Conservation (phyloP, 2,888 invertebrate genomes). For the Fragum fragum region DNA sequence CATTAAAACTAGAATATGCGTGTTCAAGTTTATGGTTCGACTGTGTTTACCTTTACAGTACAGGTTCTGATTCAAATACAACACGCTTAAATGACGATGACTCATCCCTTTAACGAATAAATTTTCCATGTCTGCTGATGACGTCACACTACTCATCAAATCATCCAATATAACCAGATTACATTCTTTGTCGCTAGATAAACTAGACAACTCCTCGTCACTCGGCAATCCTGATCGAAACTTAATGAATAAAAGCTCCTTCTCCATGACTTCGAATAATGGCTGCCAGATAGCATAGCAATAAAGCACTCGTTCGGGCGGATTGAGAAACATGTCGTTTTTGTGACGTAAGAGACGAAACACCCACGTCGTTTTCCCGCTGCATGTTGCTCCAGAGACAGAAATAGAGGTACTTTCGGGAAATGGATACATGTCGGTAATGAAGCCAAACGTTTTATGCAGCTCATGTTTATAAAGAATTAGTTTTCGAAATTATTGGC, state of each 20-base stretch:
- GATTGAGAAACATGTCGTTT: slow-evolving; percentile 47
- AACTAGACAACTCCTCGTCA: neutral
- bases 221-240: slow-evolving; percentile 43
- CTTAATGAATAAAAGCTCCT: slow-evolving; percentile 38
- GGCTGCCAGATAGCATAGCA: slow-evolving; percentile 62
- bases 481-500: slow-evolving; percentile 30
- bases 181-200: slow-evolving; percentile 20
- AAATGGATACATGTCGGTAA: slow-evolving; percentile 49
- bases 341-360: slow-evolving; percentile 43
- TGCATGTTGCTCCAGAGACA: slow-evolving; percentile 24
- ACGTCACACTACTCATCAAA: slow-evolving; percentile 41
- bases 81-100: slow-evolving; percentile 44
- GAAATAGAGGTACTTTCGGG: slow-evolving; percentile 27
- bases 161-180: slow-evolving; percentile 47
- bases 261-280: slow-evolving; percentile 47
- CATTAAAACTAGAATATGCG: slow-evolving; percentile 53
- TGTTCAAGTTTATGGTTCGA: slow-evolving; percentile 54
- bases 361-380: slow-evolving; percentile 12
- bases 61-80: slow-evolving; percentile 57
- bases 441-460: neutral
- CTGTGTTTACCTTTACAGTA: slow-evolving; percentile 50
- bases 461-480: neutral
- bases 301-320: slow-evolving; percentile 54
- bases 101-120: slow-evolving; percentile 54
- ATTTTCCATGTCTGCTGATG: slow-evolving; percentile 50